A percentile compares a stretch with the other conserved stretches of the same genome.
Evolutionary conservation across 2,797 vertebrate genomes (phyloP).

Genomic region (Coendou prehensilis): DNA sequence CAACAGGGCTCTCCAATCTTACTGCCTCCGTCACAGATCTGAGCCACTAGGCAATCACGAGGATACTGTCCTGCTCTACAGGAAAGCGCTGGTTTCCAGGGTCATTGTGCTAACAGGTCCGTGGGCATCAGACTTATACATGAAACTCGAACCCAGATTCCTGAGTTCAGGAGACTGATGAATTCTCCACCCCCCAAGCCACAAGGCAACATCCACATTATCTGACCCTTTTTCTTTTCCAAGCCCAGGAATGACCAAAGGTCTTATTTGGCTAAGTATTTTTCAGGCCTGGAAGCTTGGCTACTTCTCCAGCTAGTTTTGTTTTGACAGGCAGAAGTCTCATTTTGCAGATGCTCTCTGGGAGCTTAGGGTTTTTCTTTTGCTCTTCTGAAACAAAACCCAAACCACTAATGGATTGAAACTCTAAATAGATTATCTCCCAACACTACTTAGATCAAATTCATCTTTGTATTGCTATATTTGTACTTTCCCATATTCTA

Average conservation of each 20-base stretch:
- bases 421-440: slow-evolving; percentile 54
- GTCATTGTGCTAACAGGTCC: not conserved
- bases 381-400: slow-evolving; percentile 43
- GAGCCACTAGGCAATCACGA: not conserved
- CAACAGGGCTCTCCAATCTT: not conserved
- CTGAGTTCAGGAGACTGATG: not conserved
- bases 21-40: not conserved
- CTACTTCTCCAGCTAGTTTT: slow-evolving; percentile 57
- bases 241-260: slow-evolving; percentile 31
- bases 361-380: slow-evolving; percentile 51
- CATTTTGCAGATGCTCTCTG: slow-evolving; percentile 55
- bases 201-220: not conserved
- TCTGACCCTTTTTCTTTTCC: not conserved
- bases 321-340: slow-evolving; percentile 53
- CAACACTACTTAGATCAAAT: not conserved
- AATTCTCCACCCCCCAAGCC: not conserved
- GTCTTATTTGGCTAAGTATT: slow-evolving; percentile 30
- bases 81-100: not conserved
- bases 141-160: not conserved
- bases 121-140: not conserved
- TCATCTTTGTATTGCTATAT: not conserved
- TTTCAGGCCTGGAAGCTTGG: not conserved
- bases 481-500: not conserved
- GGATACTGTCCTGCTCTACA: not conserved
- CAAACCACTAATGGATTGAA: slow-evolving; percentile 42